Conservation (phyloP, 2,888 invertebrate genomes). For the Habroteleia sp. region DNA sequence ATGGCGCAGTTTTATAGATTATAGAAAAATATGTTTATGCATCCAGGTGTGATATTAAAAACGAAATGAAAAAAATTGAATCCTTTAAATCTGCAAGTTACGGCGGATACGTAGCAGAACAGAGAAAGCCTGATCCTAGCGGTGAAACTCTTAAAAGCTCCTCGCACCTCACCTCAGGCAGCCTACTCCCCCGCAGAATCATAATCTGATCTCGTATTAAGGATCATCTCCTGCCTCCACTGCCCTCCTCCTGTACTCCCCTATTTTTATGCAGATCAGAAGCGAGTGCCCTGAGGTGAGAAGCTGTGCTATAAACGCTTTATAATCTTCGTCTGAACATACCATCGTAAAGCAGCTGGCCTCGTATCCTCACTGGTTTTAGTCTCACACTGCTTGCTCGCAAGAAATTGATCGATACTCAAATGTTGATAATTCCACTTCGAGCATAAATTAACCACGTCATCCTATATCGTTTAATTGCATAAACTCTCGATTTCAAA, state of each 20-base stretch:
- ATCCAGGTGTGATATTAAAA: constrained; percentile 51
- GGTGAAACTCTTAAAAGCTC: constrained; percentile 69
- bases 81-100: constrained; percentile 57
- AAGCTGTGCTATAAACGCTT: constrained; percentile 78
- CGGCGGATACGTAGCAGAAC: constrained; percentile 56
- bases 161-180: constrained; percentile 55
- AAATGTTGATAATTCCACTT: constrained; percentile 57
- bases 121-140: constrained; percentile 65
- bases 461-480: constrained; percentile 64
- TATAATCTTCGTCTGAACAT: constrained; percentile 76
- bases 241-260: constrained; percentile 67
- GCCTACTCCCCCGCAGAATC: constrained; percentile 76
- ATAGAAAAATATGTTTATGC: constrained; percentile 43
- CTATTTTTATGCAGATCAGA: constrained; percentile 80
- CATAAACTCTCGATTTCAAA: constrained; percentile 18
- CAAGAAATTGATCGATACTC: constrained; percentile 61
- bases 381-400: constrained; percentile 54
- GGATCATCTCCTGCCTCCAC: constrained; percentile 70
- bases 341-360: constrained; percentile 75
- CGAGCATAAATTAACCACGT: constrained; percentile 56
- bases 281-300: constrained; percentile 78
- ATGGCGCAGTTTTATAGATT: constrained; percentile 32
- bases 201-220: constrained; percentile 80
- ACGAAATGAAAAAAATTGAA: constrained; percentile 38
- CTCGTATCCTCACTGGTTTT: constrained; percentile 63